A percentile compares a stretch with the other conserved stretches of the same genome.
These are phyloP conservation scores for Pristis pectinata DNA, from an alignment of 2,797 vertebrate genomes.

Conservation along the genomic window DNA sequence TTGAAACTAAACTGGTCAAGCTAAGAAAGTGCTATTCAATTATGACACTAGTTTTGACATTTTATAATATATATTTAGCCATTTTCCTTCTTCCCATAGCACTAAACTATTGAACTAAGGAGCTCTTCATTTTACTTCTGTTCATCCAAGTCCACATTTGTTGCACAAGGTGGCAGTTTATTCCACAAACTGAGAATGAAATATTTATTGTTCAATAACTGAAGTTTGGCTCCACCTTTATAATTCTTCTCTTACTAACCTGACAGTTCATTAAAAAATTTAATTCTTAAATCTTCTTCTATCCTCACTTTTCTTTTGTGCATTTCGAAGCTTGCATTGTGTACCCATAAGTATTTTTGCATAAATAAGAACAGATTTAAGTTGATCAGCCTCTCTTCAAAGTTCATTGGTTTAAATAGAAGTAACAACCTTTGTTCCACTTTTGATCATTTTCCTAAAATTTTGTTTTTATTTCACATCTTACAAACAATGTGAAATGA, in stretches of 20 bases:
- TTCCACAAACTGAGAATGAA: conserved; percentile 1
- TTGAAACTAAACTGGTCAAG: background rate
- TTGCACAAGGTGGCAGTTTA: conserved; percentile 20
- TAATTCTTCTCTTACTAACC: background rate
- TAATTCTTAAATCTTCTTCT: background rate
- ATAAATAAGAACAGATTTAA: background rate
- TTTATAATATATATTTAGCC: background rate
- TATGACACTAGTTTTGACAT: background rate
- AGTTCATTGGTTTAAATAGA: no score
- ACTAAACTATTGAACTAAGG: background rate
- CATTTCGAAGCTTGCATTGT: background rate
- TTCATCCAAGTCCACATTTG: background rate
- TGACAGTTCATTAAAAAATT: background rate
- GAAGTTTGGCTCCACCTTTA: background rate
- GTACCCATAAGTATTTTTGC: background rate
- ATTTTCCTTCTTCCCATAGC: background rate
- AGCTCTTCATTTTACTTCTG: background rate
- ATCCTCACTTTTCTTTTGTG: background rate
- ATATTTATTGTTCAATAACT: conserved; percentile 9
- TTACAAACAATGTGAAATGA: background rate
- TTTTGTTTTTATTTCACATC: background rate
- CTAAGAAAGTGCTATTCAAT: background rate
- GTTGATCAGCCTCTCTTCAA: background rate
- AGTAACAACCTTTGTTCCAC: background rate
- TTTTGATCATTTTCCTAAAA: background rate